A percentile compares a stretch with the other conserved stretches of the same genome.
Conservation (phyloP, 1,140 invertebrate genomes). For the Pseudomyrmex flavicornis region DNA sequence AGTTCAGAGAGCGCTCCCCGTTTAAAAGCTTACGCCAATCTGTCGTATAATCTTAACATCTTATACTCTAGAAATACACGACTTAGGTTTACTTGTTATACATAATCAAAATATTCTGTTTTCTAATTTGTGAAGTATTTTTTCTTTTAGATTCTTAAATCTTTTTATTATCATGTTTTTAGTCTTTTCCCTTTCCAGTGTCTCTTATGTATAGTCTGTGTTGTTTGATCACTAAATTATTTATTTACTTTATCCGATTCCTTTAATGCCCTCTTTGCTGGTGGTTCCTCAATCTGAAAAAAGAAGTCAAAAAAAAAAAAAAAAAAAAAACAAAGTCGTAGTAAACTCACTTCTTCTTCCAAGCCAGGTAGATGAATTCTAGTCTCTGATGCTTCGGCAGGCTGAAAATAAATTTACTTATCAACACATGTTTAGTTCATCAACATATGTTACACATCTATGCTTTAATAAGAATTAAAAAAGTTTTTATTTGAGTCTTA, state of each 20-base stretch:
- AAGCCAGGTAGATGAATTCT: conserved; percentile 90
- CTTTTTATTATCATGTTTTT: conserved; percentile 72
- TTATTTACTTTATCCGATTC: conserved; percentile 84
- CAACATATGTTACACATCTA: conserved; percentile 6
- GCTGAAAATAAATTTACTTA: conserved; percentile 84
- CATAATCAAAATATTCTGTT: conserved; percentile 85
- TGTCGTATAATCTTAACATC: conserved; percentile 77
- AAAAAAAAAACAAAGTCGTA: conserved; percentile 21
- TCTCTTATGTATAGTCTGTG: conserved; percentile 66
- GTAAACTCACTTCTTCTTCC: conserved; percentile 86
- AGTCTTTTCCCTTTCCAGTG: conserved; percentile 70
- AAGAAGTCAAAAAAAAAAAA: conserved; percentile 51
- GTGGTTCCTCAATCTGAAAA: conserved; percentile 83
- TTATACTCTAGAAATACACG: conserved; percentile 81
- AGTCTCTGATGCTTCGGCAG: conserved; percentile 91
- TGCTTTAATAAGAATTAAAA: too few relatives aligned
- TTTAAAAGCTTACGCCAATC: conserved; percentile 69
- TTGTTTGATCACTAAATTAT: conserved; percentile 80
- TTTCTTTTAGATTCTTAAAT: conserved; percentile 71
- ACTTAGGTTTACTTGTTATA: conserved; percentile 83
- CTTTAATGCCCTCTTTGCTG: conserved; percentile 83
- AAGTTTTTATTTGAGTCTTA: too few relatives aligned
- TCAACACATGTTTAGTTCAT: neutral
- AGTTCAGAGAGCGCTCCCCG: conserved; percentile 47
- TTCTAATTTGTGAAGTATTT: conserved; percentile 82